A percentile compares a stretch with the other conserved stretches of the same genome.
Evolutionary conservation across 2,888 invertebrate genomes (phyloP).

Genomic region (Drosophila lacicola): DNA sequence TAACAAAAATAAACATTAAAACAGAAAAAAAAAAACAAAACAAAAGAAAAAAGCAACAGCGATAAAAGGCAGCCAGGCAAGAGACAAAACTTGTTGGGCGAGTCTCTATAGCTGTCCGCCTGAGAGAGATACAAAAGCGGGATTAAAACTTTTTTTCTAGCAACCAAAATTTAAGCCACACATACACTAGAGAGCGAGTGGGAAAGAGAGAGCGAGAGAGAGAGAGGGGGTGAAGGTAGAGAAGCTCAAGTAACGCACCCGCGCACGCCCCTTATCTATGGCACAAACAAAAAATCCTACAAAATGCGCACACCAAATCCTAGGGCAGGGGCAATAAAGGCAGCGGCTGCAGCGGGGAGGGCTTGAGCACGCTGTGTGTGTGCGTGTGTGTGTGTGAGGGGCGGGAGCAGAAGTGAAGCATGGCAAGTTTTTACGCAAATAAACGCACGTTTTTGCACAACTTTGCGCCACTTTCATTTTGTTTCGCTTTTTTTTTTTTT

Average conservation of each 20-base stretch:
- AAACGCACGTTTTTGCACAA: conserved; percentile 78
- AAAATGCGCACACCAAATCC: conserved; percentile 40
- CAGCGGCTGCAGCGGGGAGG: no score
- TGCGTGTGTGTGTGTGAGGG: no score
- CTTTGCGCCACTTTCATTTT: conserved; percentile 72
- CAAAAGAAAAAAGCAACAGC: conserved; percentile 24
- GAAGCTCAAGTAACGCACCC: conserved; percentile 33
- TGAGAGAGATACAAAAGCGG: conserved; percentile 60
- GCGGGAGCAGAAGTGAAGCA: conserved; percentile 5
- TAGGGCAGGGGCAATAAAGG: neutral
- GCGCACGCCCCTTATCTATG: conserved; percentile 36
- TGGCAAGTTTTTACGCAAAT: conserved; percentile 73
- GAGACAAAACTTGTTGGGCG: conserved; percentile 49
- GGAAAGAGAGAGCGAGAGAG: conserved; percentile 14
- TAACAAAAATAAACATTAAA: conserved; percentile 70
- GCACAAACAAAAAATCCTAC: conserved; percentile 53
- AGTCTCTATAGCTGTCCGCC: conserved; percentile 38
- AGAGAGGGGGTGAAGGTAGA: conserved; percentile 4
- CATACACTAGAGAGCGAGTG: neutral
- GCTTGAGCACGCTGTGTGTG: no score
- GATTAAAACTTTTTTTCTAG: conserved; percentile 73
- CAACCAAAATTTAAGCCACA: conserved; percentile 70
- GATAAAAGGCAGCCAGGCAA: conserved; percentile 44
- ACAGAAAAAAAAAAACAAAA: conserved; percentile 45
- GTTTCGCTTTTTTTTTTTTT: conserved; percentile 14